phyloP scores from a whole-genome alignment of 2,113 vertebrate genomes.

The Crotophaga sulcirostris region DNA sequence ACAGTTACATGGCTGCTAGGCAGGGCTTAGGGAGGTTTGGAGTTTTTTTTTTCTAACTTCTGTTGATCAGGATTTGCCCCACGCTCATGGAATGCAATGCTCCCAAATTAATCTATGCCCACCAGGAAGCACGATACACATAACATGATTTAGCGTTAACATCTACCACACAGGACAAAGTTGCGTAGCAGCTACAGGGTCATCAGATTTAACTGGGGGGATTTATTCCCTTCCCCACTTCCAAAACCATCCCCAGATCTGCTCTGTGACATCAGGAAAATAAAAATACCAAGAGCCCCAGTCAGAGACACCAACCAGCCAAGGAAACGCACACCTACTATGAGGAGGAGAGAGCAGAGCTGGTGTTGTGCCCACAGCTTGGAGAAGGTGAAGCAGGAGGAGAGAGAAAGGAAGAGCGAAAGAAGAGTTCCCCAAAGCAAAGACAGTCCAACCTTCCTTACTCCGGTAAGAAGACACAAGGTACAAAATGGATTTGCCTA shows the following conservation, averaged over 20 bases:
- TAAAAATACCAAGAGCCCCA: neutral
- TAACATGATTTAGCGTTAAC: neutral
- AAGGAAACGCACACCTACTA: constrained; percentile 74
- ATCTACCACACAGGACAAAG: neutral
- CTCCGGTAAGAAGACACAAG: constrained; percentile 56
- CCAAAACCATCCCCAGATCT: neutral
- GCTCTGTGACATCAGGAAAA: neutral
- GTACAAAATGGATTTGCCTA: constrained; percentile 51
- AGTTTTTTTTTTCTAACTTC: neutral
- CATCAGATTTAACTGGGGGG: neutral
- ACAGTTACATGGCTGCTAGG: constrained; percentile 49
- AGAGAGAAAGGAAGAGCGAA: constrained; percentile 39
- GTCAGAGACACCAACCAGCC: constrained; percentile 77
- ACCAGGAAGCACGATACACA: constrained; percentile 38
- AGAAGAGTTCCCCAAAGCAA: constrained; percentile 71
- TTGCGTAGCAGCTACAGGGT: neutral
- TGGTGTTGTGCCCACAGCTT: constrained; percentile 69
- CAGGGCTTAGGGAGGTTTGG: neutral
- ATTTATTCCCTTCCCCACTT: neutral
- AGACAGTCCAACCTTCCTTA: constrained; percentile 68
- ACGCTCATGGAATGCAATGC: constrained; percentile 39
- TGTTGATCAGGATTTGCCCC: neutral
- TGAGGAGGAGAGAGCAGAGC: constrained; percentile 60
- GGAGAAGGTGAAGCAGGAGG: constrained; percentile 40
- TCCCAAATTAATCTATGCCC: constrained; percentile 55